Evolutionary conservation across 1,140 invertebrate genomes (phyloP).

Genomic region (Melitaea cinxia): DNA sequence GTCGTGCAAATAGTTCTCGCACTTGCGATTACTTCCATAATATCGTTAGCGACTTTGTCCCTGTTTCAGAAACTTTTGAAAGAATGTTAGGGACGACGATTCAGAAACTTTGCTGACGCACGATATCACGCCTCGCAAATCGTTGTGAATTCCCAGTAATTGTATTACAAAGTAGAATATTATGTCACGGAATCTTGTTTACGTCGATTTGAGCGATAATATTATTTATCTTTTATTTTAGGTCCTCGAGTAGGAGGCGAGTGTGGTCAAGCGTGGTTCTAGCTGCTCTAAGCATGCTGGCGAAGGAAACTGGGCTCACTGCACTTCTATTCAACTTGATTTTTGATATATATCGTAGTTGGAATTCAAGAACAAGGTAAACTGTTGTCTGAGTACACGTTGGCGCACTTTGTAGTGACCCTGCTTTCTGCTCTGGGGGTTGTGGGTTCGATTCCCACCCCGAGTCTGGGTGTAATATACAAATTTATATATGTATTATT

Average conservation of each 20-base stretch:
- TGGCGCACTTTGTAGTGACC: no score
- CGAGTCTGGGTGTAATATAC: no score
- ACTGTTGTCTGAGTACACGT: not conserved
- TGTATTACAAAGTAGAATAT: constrained; percentile 27
- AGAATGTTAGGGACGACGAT: constrained; percentile 28
- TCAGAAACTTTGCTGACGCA: constrained; percentile 27
- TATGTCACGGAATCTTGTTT: constrained; percentile 2
- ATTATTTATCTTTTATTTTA: no score
- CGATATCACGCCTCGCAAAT: constrained; percentile 27
- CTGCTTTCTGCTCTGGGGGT: no score
- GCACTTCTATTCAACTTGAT: constrained; percentile 88
- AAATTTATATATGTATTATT: no score
- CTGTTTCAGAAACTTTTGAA: constrained; percentile 35
- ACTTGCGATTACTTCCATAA: constrained; percentile 34
- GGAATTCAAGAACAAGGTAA: constrained; percentile 65
- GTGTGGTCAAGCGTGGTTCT: constrained; percentile 86
- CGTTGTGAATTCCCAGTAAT: constrained; percentile 29
- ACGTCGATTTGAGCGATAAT: not conserved
- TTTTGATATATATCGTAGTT: constrained; percentile 87
- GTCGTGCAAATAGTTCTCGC: constrained; percentile 39
- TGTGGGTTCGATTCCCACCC: no score
- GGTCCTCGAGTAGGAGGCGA: constrained; percentile 61
- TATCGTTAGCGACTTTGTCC: constrained; percentile 42
- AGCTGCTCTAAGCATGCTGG: constrained; percentile 91
- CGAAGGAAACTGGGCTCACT: constrained; percentile 95